Base-by-base conservation (phyloP, 2,113 vertebrate genomes). In the Prunella himalayana region DNA sequence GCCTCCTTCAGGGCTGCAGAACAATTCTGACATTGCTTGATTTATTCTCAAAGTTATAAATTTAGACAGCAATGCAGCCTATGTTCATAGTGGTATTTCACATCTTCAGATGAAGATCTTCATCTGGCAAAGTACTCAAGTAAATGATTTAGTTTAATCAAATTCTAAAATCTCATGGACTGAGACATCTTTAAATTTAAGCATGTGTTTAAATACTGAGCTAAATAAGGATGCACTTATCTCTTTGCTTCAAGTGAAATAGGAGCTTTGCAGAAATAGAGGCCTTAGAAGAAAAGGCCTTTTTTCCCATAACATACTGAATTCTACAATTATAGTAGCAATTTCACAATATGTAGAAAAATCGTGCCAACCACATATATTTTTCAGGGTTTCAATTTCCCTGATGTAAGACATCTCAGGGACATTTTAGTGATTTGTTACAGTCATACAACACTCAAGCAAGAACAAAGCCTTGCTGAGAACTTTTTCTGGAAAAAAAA, bases 381-480 rank as follows among this genome's bases (percentile, higher is more conserved):
- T 95, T 91, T 95, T 94, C 94, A 95, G 94, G 92, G 86, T 86
- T 96, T 94, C 83, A 87, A 79, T 95, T 96, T 92, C 83, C 92
- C n/a, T 87, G 77, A 91, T 72, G 73, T 79, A 77, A 95, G 77
- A 94, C 81, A 91, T 89, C 92, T 95, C 95, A 94, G 96, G 92
- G 95, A 91, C n/a, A 69, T 97, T 95, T 95, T 89, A 91, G 80
- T 94, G 92, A 97, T 96, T 91, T 92, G 92, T 95, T 94, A 82
- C 72, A 92, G 86, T 91, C 73, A 79, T 91, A 64, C 53, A 90
- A 75, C 31, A 86, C 49, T 94, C 49, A 61, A 51, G 28, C 76
- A 91, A 91, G 94, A 95, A 84, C 44, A 94, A 91, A 96, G 81
- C 57, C 57, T 92, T 60, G 77, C 60, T 73, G 80, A 92, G 54